Conservation (phyloP, 92 coral and sea anemone genomes). For the Ricordea florida region DNA sequence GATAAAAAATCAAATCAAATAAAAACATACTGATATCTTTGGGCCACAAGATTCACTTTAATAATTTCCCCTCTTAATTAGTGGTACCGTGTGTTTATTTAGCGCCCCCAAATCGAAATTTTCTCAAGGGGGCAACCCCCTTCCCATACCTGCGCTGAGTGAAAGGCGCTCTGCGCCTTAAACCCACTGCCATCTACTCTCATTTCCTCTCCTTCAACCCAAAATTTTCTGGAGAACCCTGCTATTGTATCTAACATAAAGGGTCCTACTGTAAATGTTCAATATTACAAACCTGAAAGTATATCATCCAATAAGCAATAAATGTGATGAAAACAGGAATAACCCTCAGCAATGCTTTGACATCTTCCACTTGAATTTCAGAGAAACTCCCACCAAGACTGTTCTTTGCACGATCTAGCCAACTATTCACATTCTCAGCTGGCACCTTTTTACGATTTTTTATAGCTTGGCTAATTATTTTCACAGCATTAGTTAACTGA, state of each 20-base stretch:
- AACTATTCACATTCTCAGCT: conserved; percentile 24
- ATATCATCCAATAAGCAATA: conserved; percentile 84
- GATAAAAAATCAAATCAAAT: too few relatives aligned
- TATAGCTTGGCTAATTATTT: conserved; percentile 52
- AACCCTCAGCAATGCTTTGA: conserved; percentile 72
- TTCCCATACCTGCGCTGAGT: too few relatives aligned
- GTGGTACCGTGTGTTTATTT: background rate
- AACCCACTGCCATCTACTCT: too few relatives aligned
- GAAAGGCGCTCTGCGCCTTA: too few relatives aligned
- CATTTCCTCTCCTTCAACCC: too few relatives aligned
- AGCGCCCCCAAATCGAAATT: background rate
- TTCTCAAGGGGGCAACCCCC: background rate
- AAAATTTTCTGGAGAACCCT: too few relatives aligned
- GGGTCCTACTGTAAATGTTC: background rate
- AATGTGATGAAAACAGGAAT: conserved; percentile 82
- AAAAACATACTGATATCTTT: too few relatives aligned
- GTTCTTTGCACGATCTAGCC: conserved; percentile 88
- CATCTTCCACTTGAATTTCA: conserved; percentile 84
- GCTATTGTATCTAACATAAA: background rate
- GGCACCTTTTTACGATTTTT: background rate
- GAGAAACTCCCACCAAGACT: conserved; percentile 76
- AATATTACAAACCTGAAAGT: conserved; percentile 69
- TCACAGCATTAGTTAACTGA: conserved; percentile 65
- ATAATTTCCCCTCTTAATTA: too few relatives aligned
- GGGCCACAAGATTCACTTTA: too few relatives aligned